Base-by-base conservation (phyloP, 2,888 invertebrate genomes). In the Standfussiana lucernea region DNA sequence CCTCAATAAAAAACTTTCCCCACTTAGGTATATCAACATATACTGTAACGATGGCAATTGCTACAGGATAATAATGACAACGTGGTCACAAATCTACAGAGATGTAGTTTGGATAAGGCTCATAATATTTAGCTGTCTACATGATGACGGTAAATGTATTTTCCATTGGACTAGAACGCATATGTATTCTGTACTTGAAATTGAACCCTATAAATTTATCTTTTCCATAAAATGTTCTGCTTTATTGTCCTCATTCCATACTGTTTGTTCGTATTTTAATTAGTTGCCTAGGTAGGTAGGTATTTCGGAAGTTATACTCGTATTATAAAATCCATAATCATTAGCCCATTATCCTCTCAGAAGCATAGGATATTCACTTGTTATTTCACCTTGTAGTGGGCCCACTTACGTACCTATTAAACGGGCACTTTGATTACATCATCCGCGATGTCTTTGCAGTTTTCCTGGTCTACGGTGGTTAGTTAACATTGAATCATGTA, bases 371-470 rank as follows among this genome's bases (percentile, higher is more conserved):
- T 72, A 53, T 24, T 62, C 32, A 45, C 28, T 56, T 32, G 50
- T 64, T 32, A 64, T 18, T 15, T 45, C 32, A 53, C 67, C 73
- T 64, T 47, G 62, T 35, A 40, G 15, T 53, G 21, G 40, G 53
- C 62, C 45, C 66, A 62, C 40, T 50, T 28, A 47, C 18, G 21
- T 62, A 42, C 18, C 3, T 50, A 56, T 64, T 64, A 73, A 64
- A 47, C 68, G 28, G 56, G n/a, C n/a, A 50, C 35, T 59, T 53
- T n/a, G 24, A 50, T 77, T 80, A 21, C 61, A 35, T 70, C 69
- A 80, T 50, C 35, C 13, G 18, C 13, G 24, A 67, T n/a, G 5
- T 56, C 10, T 64, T 47, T 75, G 32, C 28, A 15, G 45, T 80
- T 80, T 67, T 62, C 45, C 53, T 66, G 50, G 42, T 73, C 4